phyloP scores from a whole-genome alignment of 2,113 vertebrate species.

The Tympanuchus pallidicinctus region DNA sequence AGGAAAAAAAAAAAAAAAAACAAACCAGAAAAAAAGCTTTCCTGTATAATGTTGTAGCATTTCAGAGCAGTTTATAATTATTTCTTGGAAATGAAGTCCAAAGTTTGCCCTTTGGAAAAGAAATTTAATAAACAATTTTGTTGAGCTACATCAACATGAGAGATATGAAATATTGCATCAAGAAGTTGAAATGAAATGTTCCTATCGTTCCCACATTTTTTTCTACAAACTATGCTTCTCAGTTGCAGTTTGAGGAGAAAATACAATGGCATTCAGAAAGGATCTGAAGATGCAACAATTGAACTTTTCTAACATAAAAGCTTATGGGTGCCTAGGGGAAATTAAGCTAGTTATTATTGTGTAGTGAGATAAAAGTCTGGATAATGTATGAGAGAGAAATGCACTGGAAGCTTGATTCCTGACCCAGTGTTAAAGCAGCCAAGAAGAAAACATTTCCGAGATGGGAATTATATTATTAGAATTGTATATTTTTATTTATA shows the following conservation, averaged over 20 bases:
- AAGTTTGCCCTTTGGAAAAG: neutral
- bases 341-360: neutral
- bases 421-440: neutral
- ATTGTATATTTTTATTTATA: neutral
- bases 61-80: neutral
- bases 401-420: neutral
- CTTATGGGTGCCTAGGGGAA: neutral
- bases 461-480: neutral
- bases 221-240: neutral
- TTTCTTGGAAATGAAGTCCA: neutral
- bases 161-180: neutral
- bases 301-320: neutral
- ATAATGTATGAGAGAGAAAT: neutral
- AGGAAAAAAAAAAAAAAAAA: no score
- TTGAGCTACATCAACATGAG: neutral
- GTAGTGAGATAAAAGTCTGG: neutral
- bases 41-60: neutral
- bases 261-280: neutral
- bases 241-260: neutral
- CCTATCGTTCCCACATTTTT: neutral
- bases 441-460: neutral
- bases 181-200: slow-evolving; percentile 21
- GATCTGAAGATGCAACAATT: neutral
- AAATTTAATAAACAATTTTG: slow-evolving; percentile 11
- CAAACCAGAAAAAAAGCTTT: no score